Base-by-base conservation (phyloP, 2,888 invertebrate species). In the Steinernema hermaphroditum region DNA sequence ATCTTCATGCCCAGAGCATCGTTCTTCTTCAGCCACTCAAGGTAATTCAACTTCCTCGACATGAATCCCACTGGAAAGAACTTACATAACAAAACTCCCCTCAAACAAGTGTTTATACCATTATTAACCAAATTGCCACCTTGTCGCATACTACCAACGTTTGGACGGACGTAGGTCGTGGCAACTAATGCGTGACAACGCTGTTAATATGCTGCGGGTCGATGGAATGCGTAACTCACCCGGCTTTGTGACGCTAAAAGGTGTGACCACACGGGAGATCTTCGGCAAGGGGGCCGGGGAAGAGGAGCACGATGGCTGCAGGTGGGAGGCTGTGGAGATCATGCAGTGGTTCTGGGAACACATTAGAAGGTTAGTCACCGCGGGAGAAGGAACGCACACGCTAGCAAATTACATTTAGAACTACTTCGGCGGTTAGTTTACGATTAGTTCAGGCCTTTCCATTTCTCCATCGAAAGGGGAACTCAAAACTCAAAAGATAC, bases 261-360 rank as follows among this genome's bases (percentile, higher is more conserved):
- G 46, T 46, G 46, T 19, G 46, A 46, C 46, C 16, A 16, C 16
- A 2, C 46, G 46, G 22, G 46, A 46, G 46, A n/a, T 4, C 22
- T 46, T 46, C 46, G 46, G 54, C 54, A 19, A 22, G n/a, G 54
- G 24, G 6, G 27, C 22, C 12, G 27, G 8, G 6, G 54, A 54
- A 6, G 54, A 54, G 22, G 54, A 54, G 27, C 54, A 54, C 6
- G 54, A 54, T 4, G 54, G 54, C 54, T 54, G 54, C 9, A 54
- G 8, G 54, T 54, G 54, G 12, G 54, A 24, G n/a, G 54, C 54
- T 4, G 54, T 54, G 9, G 54, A 54, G 54, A 54, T 54, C 54
- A 54, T 54, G 22, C 27, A 27, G 54, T 12, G 54, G n/a, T 37
- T 37, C 37, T 37, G 37, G 12, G 37, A 37, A 37, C 4, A 37